A percentile compares a stretch with the other conserved stretches of the same genome.
These are phyloP conservation scores for Musca domestica DNA, from an alignment of 1,140 invertebrate genomes.

Conservation along the genomic window DNA sequence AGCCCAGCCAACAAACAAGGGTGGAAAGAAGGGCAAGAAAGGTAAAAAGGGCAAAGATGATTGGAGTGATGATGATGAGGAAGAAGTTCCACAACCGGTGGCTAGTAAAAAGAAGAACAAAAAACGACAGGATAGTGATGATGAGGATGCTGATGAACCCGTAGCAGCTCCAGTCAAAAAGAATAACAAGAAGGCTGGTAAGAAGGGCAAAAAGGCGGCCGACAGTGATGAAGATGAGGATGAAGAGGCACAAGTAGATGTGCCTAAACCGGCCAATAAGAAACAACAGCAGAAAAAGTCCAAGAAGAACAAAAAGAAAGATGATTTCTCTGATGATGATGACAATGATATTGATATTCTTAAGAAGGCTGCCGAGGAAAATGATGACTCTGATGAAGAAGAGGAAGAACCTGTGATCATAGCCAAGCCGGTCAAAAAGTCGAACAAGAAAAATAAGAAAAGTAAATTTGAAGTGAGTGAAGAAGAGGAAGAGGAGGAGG, in stretches of 20 bases:
- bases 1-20: conserved; percentile 32
- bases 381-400: conserved; percentile 30
- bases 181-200: conserved; percentile 41
- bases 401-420: conserved; percentile 25
- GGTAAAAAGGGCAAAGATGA: conserved; percentile 49
- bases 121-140: conserved; percentile 29
- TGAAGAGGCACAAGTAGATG: conserved; percentile 2
- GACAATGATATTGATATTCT: conserved; percentile 27
- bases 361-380: conserved; percentile 14
- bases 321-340: conserved; percentile 37
- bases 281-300: conserved; percentile 38
- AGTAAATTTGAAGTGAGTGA: conserved; percentile 40
- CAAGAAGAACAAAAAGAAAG: conserved; percentile 51
- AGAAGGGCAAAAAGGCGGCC: conserved; percentile 28
- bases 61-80: conserved; percentile 41
- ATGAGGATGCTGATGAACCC: conserved; percentile 46
- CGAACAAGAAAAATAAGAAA: conserved; percentile 42
- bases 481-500: conserved; percentile 33
- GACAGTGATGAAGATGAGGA: conserved; percentile 27
- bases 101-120: conserved; percentile 15
- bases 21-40: conserved; percentile 34
- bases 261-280: conserved; percentile 34
- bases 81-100: conserved; percentile 5
- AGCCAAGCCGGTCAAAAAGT: conserved; percentile 37
- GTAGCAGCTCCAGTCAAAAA: conserved; percentile 50